Conservation (phyloP, 35 echinoderm and acorn worm genomes). For the Acanthaster planci region DNA sequence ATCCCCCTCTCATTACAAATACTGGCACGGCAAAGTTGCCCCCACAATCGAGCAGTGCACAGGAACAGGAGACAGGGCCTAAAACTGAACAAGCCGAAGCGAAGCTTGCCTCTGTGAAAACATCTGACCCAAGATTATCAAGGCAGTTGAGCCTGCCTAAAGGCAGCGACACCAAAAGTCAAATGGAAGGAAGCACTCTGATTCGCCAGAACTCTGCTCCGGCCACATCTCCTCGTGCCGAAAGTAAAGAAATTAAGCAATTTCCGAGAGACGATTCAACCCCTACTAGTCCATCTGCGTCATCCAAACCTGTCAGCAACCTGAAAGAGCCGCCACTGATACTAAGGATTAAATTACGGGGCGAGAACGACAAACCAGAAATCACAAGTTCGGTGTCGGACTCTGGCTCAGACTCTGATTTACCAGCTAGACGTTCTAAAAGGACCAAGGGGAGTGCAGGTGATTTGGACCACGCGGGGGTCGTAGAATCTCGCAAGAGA, state of each 20-base stretch:
- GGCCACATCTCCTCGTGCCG: not conserved
- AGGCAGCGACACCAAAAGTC: conserved; percentile 32
- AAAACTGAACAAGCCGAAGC: not conserved
- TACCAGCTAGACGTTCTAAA: not conserved
- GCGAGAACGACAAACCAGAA: conserved; percentile 20
- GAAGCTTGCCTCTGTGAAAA: not conserved
- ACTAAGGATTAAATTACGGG: not conserved
- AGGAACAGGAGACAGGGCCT: not conserved
- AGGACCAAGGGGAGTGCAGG: conserved; percentile 26
- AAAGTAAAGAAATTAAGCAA: not conserved
- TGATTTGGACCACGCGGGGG: conserved; percentile 7
- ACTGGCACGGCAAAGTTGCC: no score
- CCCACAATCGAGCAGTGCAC: no score
- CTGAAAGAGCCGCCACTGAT: not conserved
- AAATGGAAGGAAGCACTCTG: not conserved
- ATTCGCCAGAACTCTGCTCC: not conserved
- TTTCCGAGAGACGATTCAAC: not conserved
- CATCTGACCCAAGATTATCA: conserved; percentile 11
- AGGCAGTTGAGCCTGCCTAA: conserved; percentile 33
- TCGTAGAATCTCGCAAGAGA: conserved; percentile 23
- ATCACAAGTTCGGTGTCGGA: not conserved
- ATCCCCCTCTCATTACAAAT: not conserved
- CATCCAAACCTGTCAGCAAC: not conserved
- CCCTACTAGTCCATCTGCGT: not conserved
- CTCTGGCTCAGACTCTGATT: conserved; percentile 7